These are phyloP conservation scores for Drosophila mercatorum DNA, from an alignment of 2,888 invertebrate genomes.

Conservation along the genomic window DNA sequence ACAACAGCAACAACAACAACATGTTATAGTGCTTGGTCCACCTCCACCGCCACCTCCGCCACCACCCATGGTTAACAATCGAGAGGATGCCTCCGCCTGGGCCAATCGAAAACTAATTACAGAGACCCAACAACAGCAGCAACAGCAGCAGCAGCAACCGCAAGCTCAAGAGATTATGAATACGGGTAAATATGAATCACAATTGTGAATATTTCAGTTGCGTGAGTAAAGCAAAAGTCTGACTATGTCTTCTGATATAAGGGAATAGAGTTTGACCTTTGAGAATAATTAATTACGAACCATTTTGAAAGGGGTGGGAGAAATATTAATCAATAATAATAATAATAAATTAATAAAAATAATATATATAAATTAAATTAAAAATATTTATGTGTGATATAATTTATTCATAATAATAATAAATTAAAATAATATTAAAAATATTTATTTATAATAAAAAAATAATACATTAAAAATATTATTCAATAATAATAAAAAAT, in stretches of 20 bases:
- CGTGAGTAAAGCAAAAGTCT: not conserved
- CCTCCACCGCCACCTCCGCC: conserved; percentile 70
- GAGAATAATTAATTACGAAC: too few species aligned
- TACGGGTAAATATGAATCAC: conserved; percentile 56
- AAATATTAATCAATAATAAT: too few species aligned
- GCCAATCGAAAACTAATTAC: conserved; percentile 80
- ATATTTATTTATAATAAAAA: too few species aligned
- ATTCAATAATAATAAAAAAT: too few species aligned
- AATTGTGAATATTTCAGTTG: not conserved
- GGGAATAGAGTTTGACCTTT: not conserved
- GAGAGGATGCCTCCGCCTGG: conserved; percentile 84
- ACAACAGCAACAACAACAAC: conserved; percentile 52
- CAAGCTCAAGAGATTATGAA: conserved; percentile 44
- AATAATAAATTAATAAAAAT: too few species aligned
- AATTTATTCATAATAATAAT: too few species aligned
- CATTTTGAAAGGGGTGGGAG: too few species aligned
- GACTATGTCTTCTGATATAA: not conserved
- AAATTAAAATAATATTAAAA: too few species aligned
- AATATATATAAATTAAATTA: too few species aligned
- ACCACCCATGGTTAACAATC: conserved; percentile 76
- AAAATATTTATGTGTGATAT: too few species aligned
- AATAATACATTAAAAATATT: too few species aligned
- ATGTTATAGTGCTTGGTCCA: conserved; percentile 62
- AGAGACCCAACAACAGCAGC: conserved; percentile 61
- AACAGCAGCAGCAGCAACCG: conserved; percentile 27